phyloP scores from a whole-genome alignment of 2,888 invertebrate species.

The Thelaira solivaga region DNA sequence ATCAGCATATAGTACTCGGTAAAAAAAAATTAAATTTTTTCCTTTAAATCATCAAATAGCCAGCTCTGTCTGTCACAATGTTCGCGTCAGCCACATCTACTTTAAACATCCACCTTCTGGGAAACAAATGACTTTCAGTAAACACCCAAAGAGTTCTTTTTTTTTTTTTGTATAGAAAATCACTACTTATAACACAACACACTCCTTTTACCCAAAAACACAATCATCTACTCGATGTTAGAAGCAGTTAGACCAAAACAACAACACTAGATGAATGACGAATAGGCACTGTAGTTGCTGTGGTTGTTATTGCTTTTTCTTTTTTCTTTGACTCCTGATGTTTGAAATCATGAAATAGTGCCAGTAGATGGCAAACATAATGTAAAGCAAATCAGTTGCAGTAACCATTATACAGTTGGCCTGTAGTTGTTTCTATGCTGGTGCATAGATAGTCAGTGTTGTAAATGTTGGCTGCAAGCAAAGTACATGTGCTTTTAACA shows the following conservation, averaged over 20 bases:
- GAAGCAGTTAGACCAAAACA: conserved; percentile 1
- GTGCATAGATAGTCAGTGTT: conserved; percentile 40
- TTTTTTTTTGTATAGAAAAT: conserved; percentile 60
- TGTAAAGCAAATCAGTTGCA: conserved; percentile 48
- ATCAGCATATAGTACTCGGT: conserved; percentile 13
- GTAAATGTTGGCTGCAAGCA: conserved; percentile 51
- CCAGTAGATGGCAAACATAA: background rate
- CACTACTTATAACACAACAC: conserved; percentile 62
- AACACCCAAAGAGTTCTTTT: conserved; percentile 63
- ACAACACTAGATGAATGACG: background rate
- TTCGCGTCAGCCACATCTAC: conserved; percentile 56
- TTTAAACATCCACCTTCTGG: conserved; percentile 63
- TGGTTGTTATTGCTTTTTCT: too few species aligned
- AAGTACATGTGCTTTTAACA: conserved; percentile 15
- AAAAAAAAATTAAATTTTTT: conserved; percentile 34
- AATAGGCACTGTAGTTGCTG: conserved; percentile 7
- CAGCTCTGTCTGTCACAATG: conserved; percentile 36
- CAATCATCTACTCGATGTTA: conserved; percentile 45
- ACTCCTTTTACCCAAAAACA: conserved; percentile 56
- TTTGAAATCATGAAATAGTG: conserved; percentile 18
- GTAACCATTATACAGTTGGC: conserved; percentile 23
- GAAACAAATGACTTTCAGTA: conserved; percentile 63
- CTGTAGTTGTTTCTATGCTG: conserved; percentile 1
- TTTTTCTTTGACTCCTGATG: conserved; percentile 43
- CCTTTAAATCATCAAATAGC: conserved; percentile 37